Base-by-base conservation (phyloP, 2,797 vertebrate genomes). In the Lepilemur ruficaudatus region DNA sequence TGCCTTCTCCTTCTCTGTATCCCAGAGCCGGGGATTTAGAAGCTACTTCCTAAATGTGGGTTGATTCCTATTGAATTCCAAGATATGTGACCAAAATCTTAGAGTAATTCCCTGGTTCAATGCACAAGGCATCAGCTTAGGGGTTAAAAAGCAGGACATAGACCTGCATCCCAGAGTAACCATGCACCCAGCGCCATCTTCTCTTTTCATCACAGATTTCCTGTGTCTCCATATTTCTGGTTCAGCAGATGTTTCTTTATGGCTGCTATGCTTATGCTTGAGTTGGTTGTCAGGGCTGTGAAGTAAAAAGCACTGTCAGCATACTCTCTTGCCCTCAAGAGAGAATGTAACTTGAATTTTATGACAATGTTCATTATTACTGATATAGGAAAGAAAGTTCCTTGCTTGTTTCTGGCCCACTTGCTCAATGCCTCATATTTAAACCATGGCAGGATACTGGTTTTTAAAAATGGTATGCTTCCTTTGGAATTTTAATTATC, bases 281-380 rank as follows among this genome's bases (percentile, higher is more conserved):
- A 91, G 73, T 79, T 75, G 90, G 97, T 96, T 97, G 67, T 93
- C 91, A 97, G 83, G 57, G 43, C 76, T 88, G n/a, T 90, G 97
- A 97, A 93, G 91, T 84, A 67, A 95, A 55, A 95, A 86, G 46
- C 70, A 18, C 2, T 89, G 50, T 92, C 70, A 89, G 65, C 80
- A 80, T 25, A 69, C 72, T 78, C 15, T 73, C 28, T 78, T 23
- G 35, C 61, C 83, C 96, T 96, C 84, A 30, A 95, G 55, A 97
- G 48, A 97, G 48, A 52, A 2, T 93, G 41, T n/a, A 95, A 94
- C 50, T 86, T 93, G 82, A 96, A 30, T 85, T 95, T 97, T 92
- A 89, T 95, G 81, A 89, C 76, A 93, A 89, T 80, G 79, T 82
- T 92, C 23, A 6, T 82, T 87, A 96, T 97, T 85, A 82, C 50